Evolutionary conservation across 2,888 invertebrate genomes (phyloP).

Genomic region (Eurytoma californica): DNA sequence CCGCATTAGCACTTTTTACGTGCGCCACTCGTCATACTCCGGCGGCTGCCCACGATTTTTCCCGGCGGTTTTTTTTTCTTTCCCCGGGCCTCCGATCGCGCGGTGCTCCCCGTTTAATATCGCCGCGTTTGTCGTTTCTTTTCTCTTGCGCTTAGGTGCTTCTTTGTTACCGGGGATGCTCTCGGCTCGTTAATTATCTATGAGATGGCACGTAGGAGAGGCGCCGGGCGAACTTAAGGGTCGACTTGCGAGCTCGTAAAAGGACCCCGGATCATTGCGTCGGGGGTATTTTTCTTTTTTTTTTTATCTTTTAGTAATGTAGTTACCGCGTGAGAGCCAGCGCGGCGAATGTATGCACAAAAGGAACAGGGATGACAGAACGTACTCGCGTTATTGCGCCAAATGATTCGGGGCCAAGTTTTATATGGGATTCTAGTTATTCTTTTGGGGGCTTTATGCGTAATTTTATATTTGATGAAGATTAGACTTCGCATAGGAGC

Average conservation of each 20-base stretch:
- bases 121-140: no score
- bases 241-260: background rate
- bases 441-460: no score
- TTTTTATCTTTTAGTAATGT: background rate
- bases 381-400: background rate
- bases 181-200: slow-evolving; percentile 22
- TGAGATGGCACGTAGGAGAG: background rate
- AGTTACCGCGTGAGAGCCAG: background rate
- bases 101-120: background rate
- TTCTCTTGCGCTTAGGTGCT: no score
- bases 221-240: no score
- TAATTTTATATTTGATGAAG: no score
- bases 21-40: slow-evolving; percentile 1
- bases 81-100: background rate
- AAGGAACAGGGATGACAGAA: background rate
- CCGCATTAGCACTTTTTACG: slow-evolving; percentile 35
- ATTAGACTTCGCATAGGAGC: no score
- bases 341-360: slow-evolving; percentile 9
- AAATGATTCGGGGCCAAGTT: background rate
- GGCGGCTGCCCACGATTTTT: background rate
- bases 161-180: no score
- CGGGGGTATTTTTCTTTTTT: background rate
- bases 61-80: background rate
- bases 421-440: background rate
- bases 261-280: background rate